phyloP scores from a whole-genome alignment of 37 sponge, comb jelly and placozoan genomes.

The Amphimedon queenslandica region DNA sequence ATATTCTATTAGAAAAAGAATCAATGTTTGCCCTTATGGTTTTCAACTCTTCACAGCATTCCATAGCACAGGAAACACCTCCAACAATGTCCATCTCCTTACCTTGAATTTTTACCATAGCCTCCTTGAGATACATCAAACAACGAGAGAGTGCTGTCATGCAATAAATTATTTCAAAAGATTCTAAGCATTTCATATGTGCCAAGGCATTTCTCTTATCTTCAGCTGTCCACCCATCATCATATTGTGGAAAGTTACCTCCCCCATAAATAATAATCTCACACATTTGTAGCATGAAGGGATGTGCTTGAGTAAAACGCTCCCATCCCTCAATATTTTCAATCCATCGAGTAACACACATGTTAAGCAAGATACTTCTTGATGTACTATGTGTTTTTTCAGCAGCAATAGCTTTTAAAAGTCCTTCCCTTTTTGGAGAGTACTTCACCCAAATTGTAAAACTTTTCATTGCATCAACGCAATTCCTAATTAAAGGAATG shows the following conservation, averaged over 20 bases:
- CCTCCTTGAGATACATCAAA: constrained; percentile 23
- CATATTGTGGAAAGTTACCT: constrained; percentile 7
- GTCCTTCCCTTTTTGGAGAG: constrained; percentile 31
- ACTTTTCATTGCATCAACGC: constrained; percentile 15
- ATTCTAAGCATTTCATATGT: constrained; percentile 24
- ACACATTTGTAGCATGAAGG: constrained; percentile 48
- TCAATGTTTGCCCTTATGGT: constrained; percentile 22
- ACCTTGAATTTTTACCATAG: constrained; percentile 44
- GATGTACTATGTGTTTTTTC: constrained; percentile 9
- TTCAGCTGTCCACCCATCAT: not conserved
- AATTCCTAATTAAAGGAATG: constrained; percentile 43
- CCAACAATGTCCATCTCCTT: constrained; percentile 36
- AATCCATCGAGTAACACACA: constrained; percentile 50
- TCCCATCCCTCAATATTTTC: no score
- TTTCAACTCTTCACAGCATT: constrained; percentile 12
- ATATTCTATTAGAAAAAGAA: constrained; percentile 23
- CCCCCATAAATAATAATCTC: constrained; percentile 59
- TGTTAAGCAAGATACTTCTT: constrained; percentile 35
- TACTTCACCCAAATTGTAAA: constrained; percentile 11
- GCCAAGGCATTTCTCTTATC: constrained; percentile 8
- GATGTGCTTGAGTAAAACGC: constrained; percentile 18
- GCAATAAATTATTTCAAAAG: not conserved
- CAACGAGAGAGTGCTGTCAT: not conserved
- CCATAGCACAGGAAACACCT: constrained; percentile 10
- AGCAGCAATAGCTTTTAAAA: constrained; percentile 17